Conservation (phyloP, 2,888 invertebrate genomes). For the Drosophila mimica region DNA sequence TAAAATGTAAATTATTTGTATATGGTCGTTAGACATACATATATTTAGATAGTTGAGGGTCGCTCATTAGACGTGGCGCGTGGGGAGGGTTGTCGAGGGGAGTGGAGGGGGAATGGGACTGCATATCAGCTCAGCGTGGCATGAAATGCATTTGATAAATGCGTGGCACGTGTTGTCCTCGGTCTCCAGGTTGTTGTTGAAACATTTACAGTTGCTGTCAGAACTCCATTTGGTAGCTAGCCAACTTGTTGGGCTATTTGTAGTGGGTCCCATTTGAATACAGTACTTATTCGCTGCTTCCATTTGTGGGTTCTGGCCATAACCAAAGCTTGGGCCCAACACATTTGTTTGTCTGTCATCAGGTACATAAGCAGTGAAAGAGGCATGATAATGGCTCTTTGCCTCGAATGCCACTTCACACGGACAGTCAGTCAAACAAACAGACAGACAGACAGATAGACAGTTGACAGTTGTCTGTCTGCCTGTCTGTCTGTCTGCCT, state of each 20-base stretch:
- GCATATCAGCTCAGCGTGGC: conserved; percentile 49
- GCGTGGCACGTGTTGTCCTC: conserved; percentile 51
- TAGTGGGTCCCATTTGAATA: conserved; percentile 37
- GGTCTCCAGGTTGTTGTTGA: conserved; percentile 16
- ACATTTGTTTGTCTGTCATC: conserved; percentile 34
- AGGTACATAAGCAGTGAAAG: conserved; percentile 14
- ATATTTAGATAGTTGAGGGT: conserved; percentile 39
- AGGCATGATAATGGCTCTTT: conserved; percentile 48
- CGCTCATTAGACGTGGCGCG: conserved; percentile 36
- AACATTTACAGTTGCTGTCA: conserved; percentile 44
- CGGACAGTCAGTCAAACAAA: conserved; percentile 14
- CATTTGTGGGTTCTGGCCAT: conserved; percentile 28
- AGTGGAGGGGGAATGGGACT: neutral
- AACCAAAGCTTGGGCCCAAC: conserved; percentile 25
- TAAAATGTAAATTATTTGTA: conserved; percentile 56
- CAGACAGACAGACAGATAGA: conserved; percentile 15
- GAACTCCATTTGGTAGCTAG: conserved; percentile 39
- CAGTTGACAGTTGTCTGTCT: neutral
- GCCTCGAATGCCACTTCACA: conserved; percentile 44
- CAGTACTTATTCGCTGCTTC: conserved; percentile 19
- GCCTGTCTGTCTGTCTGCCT: conserved; percentile 3
- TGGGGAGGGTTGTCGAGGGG: neutral
- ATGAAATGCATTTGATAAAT: conserved; percentile 67
- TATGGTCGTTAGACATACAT: conserved; percentile 23
- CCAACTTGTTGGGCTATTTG: conserved; percentile 37